phyloP scores from a whole-genome alignment of 2,113 vertebrate species.

The Canis aureus region DNA sequence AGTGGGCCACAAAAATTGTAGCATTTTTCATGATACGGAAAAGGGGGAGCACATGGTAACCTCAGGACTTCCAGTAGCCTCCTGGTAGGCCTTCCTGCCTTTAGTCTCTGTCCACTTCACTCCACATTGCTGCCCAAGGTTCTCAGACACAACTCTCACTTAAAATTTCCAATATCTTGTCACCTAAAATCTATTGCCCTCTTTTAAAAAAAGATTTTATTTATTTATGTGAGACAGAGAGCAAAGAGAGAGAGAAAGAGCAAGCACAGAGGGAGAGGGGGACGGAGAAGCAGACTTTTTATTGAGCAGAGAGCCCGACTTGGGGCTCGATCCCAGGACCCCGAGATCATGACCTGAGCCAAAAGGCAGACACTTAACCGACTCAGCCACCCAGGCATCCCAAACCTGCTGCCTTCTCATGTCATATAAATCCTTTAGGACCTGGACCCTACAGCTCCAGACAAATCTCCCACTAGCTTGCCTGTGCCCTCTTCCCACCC shows the following conservation, averaged over 20 bases:
- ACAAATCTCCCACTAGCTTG: background rate
- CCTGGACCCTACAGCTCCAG: background rate
- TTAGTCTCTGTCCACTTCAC: background rate
- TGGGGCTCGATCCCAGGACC: too few species aligned
- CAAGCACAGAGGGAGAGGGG: too few species aligned
- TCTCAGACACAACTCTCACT: conserved; percentile 15
- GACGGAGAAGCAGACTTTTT: too few species aligned
- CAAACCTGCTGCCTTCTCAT: background rate
- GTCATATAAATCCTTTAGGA: background rate
- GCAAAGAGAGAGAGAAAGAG: too few species aligned
- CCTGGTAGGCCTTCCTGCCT: background rate
- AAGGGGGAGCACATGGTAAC: background rate
- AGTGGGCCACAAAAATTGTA: background rate
- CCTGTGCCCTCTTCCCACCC: background rate
- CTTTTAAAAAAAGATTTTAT: too few species aligned
- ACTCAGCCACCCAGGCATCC: too few species aligned
- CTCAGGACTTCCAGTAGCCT: background rate
- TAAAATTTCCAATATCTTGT: conserved; percentile 22
- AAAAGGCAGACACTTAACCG: too few species aligned
- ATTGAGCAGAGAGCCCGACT: too few species aligned
- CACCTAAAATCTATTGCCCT: background rate
- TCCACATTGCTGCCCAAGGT: background rate
- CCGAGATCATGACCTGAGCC: too few species aligned
- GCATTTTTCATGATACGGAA: background rate
- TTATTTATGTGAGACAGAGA: too few species aligned